Evolutionary conservation across 2,888 invertebrate species (phyloP), one percentile per base, ranked within the genome.

Genomic region (Tenthredo livida): DNA sequence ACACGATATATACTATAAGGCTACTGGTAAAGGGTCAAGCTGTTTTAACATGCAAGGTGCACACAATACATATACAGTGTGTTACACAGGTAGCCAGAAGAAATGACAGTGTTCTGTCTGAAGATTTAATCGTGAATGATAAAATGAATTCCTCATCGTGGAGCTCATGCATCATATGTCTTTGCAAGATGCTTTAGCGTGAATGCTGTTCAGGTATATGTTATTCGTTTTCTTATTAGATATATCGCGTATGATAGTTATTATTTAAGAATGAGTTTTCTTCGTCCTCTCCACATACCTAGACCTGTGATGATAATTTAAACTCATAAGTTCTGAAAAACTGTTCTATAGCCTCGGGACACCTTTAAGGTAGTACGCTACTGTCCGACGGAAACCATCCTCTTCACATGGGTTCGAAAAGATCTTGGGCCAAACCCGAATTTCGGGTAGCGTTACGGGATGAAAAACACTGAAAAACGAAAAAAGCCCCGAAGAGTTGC

Each of bases 71-170:
- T 7, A n/a, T 54, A 29, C 50, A 21, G 29, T 17, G 17, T 33
- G 50, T 21, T 77, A 29, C 70, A 70, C 17, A 50, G 50, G 77
- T 77, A 77, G 77, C 77, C 54, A 77, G 33, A 77, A 77, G 54
- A 77, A 77, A 77, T 33, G 77, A 77, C 77, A 77, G 77, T 77
- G 50, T 54, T 77, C 77, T 29, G 77, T 77, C 77, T 29, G 77
- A 77, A 77, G 77, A 77, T 77, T 77, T 77, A 77, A 77, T 77
- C 77, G 77, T 77, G 50, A 29, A 77, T 77, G 77, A 77, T 77
- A 29, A 77, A 77, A 77, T 77, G 77, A 77, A 77, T 77, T 77
- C 77, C 54, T 77, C 77, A 77, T 77, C 50, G 77, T 29, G 77
- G 33, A 77, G 77, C 77, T 54, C 50, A 77, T 54, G 77, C 77